Conservation (phyloP, 2,888 invertebrate genomes). For the Cryptocheilus praepositus region DNA sequence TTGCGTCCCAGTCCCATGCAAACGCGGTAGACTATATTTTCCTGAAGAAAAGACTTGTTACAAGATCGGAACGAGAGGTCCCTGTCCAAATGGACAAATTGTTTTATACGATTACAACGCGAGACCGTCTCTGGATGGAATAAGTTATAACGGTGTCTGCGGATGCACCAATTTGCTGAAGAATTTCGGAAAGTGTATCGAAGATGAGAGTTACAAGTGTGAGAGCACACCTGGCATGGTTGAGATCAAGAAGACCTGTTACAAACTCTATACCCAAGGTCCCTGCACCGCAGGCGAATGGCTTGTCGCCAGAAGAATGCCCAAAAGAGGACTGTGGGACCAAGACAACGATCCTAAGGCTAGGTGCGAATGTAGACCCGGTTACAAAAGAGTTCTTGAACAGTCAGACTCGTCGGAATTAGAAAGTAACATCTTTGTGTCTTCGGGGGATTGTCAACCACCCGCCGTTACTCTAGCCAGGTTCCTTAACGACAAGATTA, state of each 20-base stretch:
- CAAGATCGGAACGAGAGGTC: conserved; percentile 85
- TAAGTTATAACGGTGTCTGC: conserved; percentile 89
- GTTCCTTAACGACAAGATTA: conserved; percentile 78
- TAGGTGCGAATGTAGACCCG: conserved; percentile 84
- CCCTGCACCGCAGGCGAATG: conserved; percentile 85
- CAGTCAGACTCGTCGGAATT: conserved; percentile 63
- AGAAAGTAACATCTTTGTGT: conserved; percentile 66
- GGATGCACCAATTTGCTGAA: conserved; percentile 79
- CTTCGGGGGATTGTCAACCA: conserved; percentile 77
- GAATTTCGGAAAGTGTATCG: conserved; percentile 62
- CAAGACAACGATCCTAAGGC: conserved; percentile 70
- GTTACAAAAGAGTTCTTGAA: conserved; percentile 75
- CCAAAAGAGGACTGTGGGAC: conserved; percentile 63
- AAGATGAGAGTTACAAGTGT: conserved; percentile 76
- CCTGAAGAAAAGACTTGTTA: conserved; percentile 85
- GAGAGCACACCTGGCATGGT: conserved; percentile 80
- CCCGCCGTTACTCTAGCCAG: conserved; percentile 81
- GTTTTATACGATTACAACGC: conserved; percentile 89
- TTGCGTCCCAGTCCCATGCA: conserved; percentile 84
- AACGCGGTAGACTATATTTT: conserved; percentile 85
- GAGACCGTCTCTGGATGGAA: conserved; percentile 86
- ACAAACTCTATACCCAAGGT: conserved; percentile 85
- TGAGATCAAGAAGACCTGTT: conserved; percentile 82
- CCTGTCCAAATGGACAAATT: conserved; percentile 83
- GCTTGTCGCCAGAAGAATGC: conserved; percentile 78